These are phyloP conservation scores for Hemicrepidius hirtus DNA, from an alignment of 2,888 invertebrate genomes.

Conservation along the genomic window DNA sequence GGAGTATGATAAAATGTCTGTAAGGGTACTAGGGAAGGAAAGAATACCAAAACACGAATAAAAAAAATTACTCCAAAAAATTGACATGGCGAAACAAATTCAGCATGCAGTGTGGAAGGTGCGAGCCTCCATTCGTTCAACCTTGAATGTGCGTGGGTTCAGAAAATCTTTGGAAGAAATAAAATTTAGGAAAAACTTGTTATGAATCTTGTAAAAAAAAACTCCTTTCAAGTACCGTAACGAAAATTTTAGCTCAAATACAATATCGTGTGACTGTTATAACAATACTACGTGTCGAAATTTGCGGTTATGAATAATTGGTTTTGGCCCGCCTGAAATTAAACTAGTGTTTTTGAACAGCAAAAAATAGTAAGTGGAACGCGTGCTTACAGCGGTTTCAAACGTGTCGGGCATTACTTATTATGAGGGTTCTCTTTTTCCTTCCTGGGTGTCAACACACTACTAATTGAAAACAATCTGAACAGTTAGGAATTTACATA, in stretches of 20 bases:
- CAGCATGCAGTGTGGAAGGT: too few relatives aligned
- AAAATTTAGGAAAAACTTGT: too few relatives aligned
- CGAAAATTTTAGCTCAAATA: slow-evolving; percentile 19
- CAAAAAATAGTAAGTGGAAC: slow-evolving; percentile 41
- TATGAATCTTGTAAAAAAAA: too few relatives aligned
- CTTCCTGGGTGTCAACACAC: slow-evolving; percentile 48
- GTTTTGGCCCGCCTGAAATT: slow-evolving; percentile 31
- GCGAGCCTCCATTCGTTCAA: too few relatives aligned
- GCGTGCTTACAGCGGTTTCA: slow-evolving; percentile 28
- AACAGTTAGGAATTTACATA: slow-evolving; percentile 54
- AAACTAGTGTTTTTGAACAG: slow-evolving; percentile 7
- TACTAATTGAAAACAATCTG: slow-evolving; percentile 51
- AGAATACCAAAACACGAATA: too few relatives aligned
- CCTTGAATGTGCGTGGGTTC: too few relatives aligned
- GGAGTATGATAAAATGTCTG: too few relatives aligned
- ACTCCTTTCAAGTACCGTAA: too few relatives aligned
- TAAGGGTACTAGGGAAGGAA: too few relatives aligned
- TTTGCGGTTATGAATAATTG: slow-evolving; percentile 31
- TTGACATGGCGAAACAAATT: too few relatives aligned
- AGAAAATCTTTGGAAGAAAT: too few relatives aligned
- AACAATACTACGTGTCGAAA: slow-evolving; percentile 35
- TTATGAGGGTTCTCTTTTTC: slow-evolving; percentile 35
- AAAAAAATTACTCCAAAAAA: too few relatives aligned
- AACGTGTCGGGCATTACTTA: slow-evolving; percentile 44
- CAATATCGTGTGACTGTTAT: slow-evolving; percentile 25